Evolutionary conservation across 2,797 vertebrate species (phyloP).

Genomic region (Hemibagrus guttatus): DNA sequence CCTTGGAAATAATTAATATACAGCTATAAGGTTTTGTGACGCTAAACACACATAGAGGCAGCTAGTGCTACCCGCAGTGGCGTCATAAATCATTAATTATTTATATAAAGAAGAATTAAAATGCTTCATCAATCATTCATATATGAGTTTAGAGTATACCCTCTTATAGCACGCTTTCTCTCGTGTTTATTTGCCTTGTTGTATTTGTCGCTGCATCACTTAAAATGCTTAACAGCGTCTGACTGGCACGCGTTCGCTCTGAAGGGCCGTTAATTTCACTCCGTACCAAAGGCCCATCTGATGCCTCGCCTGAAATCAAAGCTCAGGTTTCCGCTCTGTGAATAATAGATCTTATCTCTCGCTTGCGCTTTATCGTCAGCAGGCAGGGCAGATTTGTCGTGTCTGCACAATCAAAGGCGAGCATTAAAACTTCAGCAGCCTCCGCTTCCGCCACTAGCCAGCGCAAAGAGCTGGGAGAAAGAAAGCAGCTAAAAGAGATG

Average conservation of each 20-base stretch:
- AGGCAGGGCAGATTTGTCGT: conserved; percentile 37
- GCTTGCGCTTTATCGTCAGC: conserved; percentile 42
- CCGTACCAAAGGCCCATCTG: conserved; percentile 35
- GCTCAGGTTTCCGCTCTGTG: conserved; percentile 44
- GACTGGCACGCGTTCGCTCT: conserved; percentile 18
- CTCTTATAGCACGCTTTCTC: not conserved
- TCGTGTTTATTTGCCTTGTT: conserved; percentile 31
- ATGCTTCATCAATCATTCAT: not conserved
- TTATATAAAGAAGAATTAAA: not conserved
- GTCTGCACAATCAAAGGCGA: conserved; percentile 58
- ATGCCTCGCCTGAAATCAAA: conserved; percentile 33
- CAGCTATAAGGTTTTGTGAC: not conserved
- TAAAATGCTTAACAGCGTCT: conserved; percentile 22
- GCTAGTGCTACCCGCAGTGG: not conserved
- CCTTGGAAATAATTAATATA: not conserved
- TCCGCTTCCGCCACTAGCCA: conserved; percentile 32
- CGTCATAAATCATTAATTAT: not conserved
- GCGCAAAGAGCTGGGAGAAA: conserved; percentile 7
- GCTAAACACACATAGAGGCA: not conserved
- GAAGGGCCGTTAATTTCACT: conserved; percentile 39
- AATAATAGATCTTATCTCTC: conserved; percentile 54
- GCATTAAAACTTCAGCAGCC: conserved; percentile 52
- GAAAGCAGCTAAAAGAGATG: not conserved
- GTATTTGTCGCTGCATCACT: conserved; percentile 29
- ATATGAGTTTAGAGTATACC: too few relatives aligned